Evolutionary conservation across 2,797 vertebrate species (phyloP), one percentile per base, ranked within the genome.

Genomic region (Trachurus trachurus): DNA sequence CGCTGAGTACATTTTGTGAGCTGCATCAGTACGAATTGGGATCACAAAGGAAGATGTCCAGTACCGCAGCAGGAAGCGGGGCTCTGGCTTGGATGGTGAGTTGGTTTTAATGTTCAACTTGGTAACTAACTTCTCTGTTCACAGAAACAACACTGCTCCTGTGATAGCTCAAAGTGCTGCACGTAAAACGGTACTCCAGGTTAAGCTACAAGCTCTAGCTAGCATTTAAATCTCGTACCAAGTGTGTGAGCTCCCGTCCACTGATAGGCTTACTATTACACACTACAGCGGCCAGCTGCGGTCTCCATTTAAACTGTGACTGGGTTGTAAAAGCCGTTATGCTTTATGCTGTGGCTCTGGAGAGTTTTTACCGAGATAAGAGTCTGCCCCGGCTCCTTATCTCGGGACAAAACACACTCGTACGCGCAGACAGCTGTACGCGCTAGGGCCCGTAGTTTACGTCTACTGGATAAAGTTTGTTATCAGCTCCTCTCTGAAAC

Each of bases 51-150:
- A 91, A 94, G 83, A 96, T 96, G 95, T 96, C 96, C 85, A 96
- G 95, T 93, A 94, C 93, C 74, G 96, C 96, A 71, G 96, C 96
- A 74, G 96, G 96, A 80, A 96, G 97, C 92, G 96, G 96, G 13
- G 96, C 90, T 58, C 90, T 97, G 91, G 95, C 96, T 69, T 98
- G 97, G 96, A 92, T 97, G 97, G 97, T 97, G 87, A 97, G 96
- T 96, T 91, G 61, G 11, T 79, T 80, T 69, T 9, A 2, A 1
- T 6, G 22, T 0, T 21, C 26, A 64, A 67, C 21, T 40, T 29
- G 8, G 16, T 52, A 45, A 72, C 17, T 2, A 40, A 71, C 44
- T 47, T n/a, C 1, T 1, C 5, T 3, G 21, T 76, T 15, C 19
- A 5, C 4, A 2, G 9, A 1, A 1, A 22, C 7, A 16, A 37